These are phyloP conservation scores for Colinus virginianus DNA, from an alignment of 2,113 vertebrate species.

Conservation along the genomic window DNA sequence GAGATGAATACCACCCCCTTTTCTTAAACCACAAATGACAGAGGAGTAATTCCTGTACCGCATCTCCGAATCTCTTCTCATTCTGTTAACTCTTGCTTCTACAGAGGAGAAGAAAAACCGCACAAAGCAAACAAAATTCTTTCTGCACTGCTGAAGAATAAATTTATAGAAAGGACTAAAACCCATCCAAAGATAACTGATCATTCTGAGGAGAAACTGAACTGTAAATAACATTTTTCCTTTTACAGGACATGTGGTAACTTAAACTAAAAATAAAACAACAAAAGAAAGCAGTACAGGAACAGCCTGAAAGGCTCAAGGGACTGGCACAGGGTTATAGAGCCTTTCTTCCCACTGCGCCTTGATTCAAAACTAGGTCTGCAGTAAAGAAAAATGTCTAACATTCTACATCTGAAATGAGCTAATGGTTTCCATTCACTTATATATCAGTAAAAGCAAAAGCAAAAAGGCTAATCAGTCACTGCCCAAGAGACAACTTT, in stretches of 20 bases:
- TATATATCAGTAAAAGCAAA: not conserved
- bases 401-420: not conserved
- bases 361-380: conserved; percentile 64
- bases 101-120: not conserved
- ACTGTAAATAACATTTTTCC: conserved; percentile 30
- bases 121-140: not conserved
- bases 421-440: conserved; percentile 13
- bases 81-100: conserved; percentile 74
- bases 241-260: not conserved
- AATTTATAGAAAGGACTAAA: not conserved
- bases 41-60: conserved; percentile 67
- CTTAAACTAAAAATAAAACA: not conserved
- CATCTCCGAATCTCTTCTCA: conserved; percentile 62
- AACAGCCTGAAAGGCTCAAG: conserved; percentile 38
- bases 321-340: not conserved
- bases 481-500: not conserved
- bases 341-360: conserved; percentile 53
- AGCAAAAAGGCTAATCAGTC: not conserved
- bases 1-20: conserved; percentile 77
- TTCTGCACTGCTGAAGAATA: not conserved
- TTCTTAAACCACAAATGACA: conserved; percentile 78
- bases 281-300: not conserved
- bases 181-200: not conserved
- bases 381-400: conserved; percentile 11
- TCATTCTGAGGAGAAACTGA: not conserved